Evolutionary conservation across 2,888 invertebrate genomes (phyloP), one percentile per base, ranked within the genome.

Genomic region (Cistogaster globosa): DNA sequence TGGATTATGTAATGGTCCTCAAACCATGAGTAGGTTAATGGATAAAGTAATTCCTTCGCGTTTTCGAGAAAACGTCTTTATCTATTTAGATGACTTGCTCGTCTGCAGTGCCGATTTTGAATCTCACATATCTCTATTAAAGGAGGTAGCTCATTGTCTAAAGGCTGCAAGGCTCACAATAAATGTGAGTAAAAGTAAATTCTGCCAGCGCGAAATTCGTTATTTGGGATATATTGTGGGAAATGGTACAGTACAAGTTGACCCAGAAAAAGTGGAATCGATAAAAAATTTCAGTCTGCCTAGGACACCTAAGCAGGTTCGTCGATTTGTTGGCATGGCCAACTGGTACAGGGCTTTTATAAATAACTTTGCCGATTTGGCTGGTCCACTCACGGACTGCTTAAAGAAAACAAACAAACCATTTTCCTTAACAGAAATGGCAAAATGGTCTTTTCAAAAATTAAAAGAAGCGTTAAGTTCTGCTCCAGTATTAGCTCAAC

Each of bases 161-260:
- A n/a, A n/a, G n/a, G n/a, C n/a, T n/a, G n/a, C n/a, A n/a, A n/a
- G n/a, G n/a, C n/a, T n/a, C n/a, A n/a, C n/a, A n/a, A n/a, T n/a
- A n/a, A n/a, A n/a, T n/a, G n/a, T n/a, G n/a, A n/a, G n/a, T n/a
- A n/a, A n/a, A n/a, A n/a, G n/a, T n/a, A n/a, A n/a, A n/a, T n/a
- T n/a, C n/a, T n/a, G n/a, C n/a, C n/a, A n/a, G n/a, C n/a, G n/a
- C n/a, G 20, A 63, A 45, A n/a, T 42, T 2, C 18, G 7, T 2
- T 62, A 45, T 45, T 8, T 45, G 20, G 62, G 62, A 1, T 63
- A 71, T 18, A 42, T 69, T 11, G 69, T 69, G 5, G 55, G 69
- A 4, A 69, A 69, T 12, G 69, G 55, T 1, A 22, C 16, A 11
- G 9, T 57, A 5, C 38, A 57, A 42, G 69, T 55, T 16, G 55